Base-by-base conservation (phyloP, 2,888 invertebrate genomes). In the Athalia rosae region DNA sequence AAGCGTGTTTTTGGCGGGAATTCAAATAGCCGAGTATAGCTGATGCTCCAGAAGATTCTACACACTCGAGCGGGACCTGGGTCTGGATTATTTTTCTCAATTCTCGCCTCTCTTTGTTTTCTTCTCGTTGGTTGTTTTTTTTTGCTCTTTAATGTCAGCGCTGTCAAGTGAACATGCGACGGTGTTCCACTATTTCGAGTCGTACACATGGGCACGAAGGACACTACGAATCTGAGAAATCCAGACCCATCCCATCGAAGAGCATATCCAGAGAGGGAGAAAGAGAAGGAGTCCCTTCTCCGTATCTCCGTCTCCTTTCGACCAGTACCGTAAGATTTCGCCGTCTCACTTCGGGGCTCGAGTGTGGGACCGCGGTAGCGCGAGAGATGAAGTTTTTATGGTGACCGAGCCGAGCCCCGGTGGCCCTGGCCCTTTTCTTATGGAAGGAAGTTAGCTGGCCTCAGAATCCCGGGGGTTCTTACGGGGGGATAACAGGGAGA, bases 321-420 rank as follows among this genome's bases (percentile, higher is more conserved):
- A 77, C 80, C 77, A 80, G 77, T 78, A 63, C 67, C 28, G 28
- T 53, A 50, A 11, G 8, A 41, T 76, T 64, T 63, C 62, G 47
- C 11, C 56, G 50, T 71, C 71, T 71, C 71, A 4, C 71, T 71
- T 45, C 45, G 13, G n/a, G 45, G 11, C 43, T 71, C 7, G 78
- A 81, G 82, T 83, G 82, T 83, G 82, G 82, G 81, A 83, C 78
- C 82, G 80, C 78, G 79, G 76, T 79, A 81, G 83, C 80, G 79
- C 81, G 82, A 81, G 82, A 82, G 81, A 82, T 82, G 82, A 79
- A 80, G 79, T 81, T 82, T 83, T 83, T 81, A 79, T 80, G 80
- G 80, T 77, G 59, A 80, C 62, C 13, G 50, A 67, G 59, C 76
- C 41, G 76, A 67, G 47, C 71, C 76, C 63, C 77, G 56, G 69